Conservation (phyloP, 2,797 vertebrate species). For the Picus viridis region DNA sequence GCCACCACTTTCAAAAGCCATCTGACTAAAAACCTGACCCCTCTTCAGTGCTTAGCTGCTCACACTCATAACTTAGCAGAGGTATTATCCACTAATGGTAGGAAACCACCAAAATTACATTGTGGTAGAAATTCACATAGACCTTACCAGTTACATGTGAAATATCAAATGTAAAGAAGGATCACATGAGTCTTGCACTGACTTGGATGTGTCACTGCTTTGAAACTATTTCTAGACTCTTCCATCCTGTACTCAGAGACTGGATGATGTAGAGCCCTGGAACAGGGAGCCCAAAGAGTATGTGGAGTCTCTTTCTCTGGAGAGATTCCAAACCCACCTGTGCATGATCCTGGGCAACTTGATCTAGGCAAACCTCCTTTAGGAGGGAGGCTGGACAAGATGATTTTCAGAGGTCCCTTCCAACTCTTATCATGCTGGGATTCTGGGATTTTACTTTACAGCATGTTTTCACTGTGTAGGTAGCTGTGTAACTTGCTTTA, state of each 20-base stretch:
- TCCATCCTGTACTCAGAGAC: neutral
- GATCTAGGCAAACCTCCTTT: too few species aligned
- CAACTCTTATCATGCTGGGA: too few species aligned
- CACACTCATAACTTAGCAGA: neutral
- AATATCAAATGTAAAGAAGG: neutral
- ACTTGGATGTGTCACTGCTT: neutral
- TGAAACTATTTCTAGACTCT: neutral
- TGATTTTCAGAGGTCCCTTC: too few species aligned
- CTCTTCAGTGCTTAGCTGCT: neutral
- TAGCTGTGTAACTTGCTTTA: neutral
- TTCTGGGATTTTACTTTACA: neutral
- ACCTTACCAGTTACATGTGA: neutral
- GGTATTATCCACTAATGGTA: neutral
- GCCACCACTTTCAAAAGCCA: neutral
- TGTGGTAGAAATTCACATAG: neutral
- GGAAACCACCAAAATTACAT: neutral
- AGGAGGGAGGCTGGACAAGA: too few species aligned
- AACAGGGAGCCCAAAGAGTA: too few species aligned
- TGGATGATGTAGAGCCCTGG: neutral
- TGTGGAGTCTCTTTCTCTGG: too few species aligned
- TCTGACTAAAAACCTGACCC: neutral
- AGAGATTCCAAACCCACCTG: too few species aligned
- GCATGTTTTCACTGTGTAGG: neutral
- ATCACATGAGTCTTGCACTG: neutral
- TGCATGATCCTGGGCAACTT: too few species aligned